phyloP scores from a whole-genome alignment of 2,113 vertebrate genomes.

The Hippopotamus amphibius region DNA sequence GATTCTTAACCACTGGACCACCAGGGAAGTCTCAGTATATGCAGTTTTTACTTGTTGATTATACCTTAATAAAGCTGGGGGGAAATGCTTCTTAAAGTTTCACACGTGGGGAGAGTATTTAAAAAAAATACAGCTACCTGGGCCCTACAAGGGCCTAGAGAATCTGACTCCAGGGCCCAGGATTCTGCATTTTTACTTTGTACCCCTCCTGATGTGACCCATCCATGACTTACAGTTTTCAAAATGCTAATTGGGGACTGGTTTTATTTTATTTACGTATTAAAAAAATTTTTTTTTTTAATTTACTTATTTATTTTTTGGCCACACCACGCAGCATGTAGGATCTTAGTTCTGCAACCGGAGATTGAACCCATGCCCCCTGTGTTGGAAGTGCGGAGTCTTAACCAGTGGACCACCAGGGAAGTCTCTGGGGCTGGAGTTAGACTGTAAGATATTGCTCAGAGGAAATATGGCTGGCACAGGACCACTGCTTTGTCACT shows the following conservation, averaged over 20 bases:
- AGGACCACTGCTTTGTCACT: not conserved
- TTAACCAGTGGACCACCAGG: too few species aligned
- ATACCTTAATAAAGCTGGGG: not conserved
- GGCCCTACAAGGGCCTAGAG: not conserved
- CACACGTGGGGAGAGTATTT: not conserved
- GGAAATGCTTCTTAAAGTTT: not conserved
- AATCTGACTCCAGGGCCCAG: not conserved
- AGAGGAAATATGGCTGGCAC: not conserved
- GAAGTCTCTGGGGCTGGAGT: not conserved
- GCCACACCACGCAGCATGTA: too few species aligned
- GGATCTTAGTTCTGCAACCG: too few species aligned
- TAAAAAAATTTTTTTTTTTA: too few species aligned
- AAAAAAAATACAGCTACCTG: not conserved
- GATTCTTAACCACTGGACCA: too few species aligned
- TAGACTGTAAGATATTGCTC: not conserved
- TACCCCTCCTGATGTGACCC: not conserved
- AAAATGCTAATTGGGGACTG: not conserved
- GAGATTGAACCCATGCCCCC: too few species aligned
- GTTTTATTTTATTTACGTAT: not conserved
- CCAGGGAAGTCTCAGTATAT: not conserved
- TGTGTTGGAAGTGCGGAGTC: too few species aligned
- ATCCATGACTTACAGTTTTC: not conserved
- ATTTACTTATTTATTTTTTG: too few species aligned
- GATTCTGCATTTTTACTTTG: not conserved
- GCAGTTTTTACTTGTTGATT: not conserved